Percentiles rank a stretch among this genome's conserved stretches.
Evolutionary conservation across 2,113 vertebrate species (phyloP).

Genomic region (Pica pica): DNA sequence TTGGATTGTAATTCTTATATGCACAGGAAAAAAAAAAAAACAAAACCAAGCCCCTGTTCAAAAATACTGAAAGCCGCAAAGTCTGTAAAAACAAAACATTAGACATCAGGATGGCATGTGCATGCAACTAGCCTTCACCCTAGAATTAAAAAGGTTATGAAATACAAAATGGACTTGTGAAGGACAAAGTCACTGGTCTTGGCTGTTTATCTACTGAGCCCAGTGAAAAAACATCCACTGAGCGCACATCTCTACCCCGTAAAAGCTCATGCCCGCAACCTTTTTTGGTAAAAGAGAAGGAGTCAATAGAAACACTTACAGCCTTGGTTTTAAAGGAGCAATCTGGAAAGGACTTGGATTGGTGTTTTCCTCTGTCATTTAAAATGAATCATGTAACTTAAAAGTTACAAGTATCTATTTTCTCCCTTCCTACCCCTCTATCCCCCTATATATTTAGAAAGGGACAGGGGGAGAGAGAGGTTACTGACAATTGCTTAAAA

Average conservation of each 20-base stretch:
- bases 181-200: background rate
- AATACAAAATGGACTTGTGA: background rate
- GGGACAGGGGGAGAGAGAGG: background rate
- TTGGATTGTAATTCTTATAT: background rate
- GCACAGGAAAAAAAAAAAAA: background rate
- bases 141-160: background rate
- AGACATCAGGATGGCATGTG: background rate
- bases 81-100: background rate
- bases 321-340: background rate
- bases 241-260: background rate
- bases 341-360: background rate
- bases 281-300: background rate
- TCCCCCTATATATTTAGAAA: background rate
- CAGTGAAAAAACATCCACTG: background rate
- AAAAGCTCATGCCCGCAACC: background rate
- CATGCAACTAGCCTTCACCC: background rate
- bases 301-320: background rate
- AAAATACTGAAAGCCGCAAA: background rate
- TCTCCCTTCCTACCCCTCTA: accelerated
- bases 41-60: background rate
- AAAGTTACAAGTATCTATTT: background rate
- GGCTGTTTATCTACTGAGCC: background rate
- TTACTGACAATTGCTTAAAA: background rate
- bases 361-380: background rate
- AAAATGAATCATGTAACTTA: background rate